phyloP scores from a whole-genome alignment of 1,140 invertebrate species.

The Drosophila arawakana region DNA sequence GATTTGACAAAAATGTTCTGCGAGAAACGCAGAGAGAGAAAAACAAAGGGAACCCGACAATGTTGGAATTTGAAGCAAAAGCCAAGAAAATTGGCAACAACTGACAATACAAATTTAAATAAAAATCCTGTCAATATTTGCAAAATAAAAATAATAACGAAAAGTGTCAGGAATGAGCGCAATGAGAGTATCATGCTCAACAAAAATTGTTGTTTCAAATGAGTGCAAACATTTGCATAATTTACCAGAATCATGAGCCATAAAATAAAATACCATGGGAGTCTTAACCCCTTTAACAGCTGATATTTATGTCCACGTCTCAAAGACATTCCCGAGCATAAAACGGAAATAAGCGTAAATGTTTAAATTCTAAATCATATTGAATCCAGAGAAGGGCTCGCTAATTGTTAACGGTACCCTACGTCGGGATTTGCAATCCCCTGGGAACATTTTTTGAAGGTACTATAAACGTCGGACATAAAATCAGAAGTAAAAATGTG shows the following conservation, averaged over 20 bases:
- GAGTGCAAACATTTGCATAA: conserved; percentile 80
- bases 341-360: conserved; percentile 37
- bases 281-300: conserved; percentile 50
- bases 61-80: conserved; percentile 59
- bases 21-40: conserved; percentile 7
- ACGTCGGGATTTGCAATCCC: neutral
- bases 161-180: conserved; percentile 38
- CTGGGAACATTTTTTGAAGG: conserved; percentile 26
- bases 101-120: conserved; percentile 73
- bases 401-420: conserved; percentile 54
- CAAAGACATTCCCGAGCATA: neutral
- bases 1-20: conserved; percentile 76
- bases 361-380: conserved; percentile 50
- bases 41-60: conserved; percentile 25
- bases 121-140: conserved; percentile 80
- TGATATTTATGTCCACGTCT: conserved; percentile 6
- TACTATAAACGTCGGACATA: conserved; percentile 30
- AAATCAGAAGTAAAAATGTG: conserved; percentile 56
- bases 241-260: conserved; percentile 66
- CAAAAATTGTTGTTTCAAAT: conserved; percentile 72
- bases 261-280: conserved; percentile 54
- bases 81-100: conserved; percentile 74
- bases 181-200: conserved; percentile 42
- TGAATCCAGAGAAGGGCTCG: conserved; percentile 19
- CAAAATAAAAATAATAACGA: conserved; percentile 37